Conservation (phyloP, 2,797 vertebrate species). For the Carcharodon carcharias region DNA sequence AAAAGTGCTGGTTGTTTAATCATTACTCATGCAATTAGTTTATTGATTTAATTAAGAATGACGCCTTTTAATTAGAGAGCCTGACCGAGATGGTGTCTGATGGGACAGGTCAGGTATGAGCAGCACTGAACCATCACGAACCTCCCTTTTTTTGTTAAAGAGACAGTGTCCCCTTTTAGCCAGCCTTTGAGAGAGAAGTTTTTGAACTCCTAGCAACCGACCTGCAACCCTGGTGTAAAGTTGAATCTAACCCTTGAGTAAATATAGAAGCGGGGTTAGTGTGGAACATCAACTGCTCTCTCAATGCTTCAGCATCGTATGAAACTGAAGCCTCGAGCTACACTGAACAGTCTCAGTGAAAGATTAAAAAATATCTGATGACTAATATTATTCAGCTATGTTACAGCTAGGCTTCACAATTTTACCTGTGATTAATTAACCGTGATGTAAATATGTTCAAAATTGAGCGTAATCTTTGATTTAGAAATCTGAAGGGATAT, state of each 20-base stretch:
- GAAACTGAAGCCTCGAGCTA: neutral
- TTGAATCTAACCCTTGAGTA: neutral
- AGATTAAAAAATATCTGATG: neutral
- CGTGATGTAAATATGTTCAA: neutral
- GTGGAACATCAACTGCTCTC: neutral
- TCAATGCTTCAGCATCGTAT: neutral
- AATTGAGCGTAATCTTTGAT: neutral
- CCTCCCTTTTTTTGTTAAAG: slow-evolving; percentile 58
- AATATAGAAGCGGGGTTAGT: neutral
- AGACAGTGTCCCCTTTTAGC: slow-evolving; percentile 50
- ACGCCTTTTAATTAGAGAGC: slow-evolving; percentile 86
- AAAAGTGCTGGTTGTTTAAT: slow-evolving; percentile 85
- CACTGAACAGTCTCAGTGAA: neutral
- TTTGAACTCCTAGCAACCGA: neutral
- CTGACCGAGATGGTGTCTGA: slow-evolving; percentile 69
- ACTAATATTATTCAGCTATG: neutral
- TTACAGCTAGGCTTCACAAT: neutral
- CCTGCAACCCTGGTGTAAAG: neutral
- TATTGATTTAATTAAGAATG: slow-evolving; percentile 98
- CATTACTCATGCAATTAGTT: slow-evolving; percentile 93
- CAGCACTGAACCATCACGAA: slow-evolving; percentile 44
- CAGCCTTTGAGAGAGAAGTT: neutral
- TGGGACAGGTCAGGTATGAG: slow-evolving; percentile 58
- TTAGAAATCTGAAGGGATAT: neutral
- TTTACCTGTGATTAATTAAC: slow-evolving; percentile 16